Conservation (phyloP, 64 coral and sea anemone genomes). For the Dendronephthya gigantea region DNA sequence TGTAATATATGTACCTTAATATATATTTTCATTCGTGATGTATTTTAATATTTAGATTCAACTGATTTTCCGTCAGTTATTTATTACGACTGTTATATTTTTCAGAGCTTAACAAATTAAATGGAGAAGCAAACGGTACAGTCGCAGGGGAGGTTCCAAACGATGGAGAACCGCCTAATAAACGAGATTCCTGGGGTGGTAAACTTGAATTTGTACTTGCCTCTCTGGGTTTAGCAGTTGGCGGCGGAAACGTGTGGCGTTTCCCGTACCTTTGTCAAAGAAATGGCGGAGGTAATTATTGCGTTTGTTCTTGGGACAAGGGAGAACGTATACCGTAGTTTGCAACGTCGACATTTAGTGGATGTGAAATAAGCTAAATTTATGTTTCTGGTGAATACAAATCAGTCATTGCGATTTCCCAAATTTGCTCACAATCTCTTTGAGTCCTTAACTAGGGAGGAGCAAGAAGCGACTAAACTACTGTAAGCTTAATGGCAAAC, state of each 20-base stretch:
- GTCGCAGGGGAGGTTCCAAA: not conserved
- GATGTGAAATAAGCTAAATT: too few species aligned
- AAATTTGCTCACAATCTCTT: too few species aligned
- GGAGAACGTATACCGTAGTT: not conserved
- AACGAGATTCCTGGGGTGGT: not conserved
- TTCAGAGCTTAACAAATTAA: not conserved
- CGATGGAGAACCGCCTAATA: not conserved
- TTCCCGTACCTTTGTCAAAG: constrained; percentile 8
- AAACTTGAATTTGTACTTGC: constrained; percentile 6
- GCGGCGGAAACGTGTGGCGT: not conserved
- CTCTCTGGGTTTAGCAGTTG: constrained; percentile 1
- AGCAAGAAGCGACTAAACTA: too few species aligned
- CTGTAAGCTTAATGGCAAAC: too few species aligned
- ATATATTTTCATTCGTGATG: too few species aligned
- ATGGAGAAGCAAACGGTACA: not conserved
- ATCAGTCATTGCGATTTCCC: too few species aligned
- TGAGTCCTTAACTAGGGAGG: too few species aligned
- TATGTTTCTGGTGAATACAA: too few species aligned
- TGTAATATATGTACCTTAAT: too few species aligned
- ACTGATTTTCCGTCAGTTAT: too few species aligned
- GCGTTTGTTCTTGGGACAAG: not conserved
- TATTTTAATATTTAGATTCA: too few species aligned
- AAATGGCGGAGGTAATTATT: not conserved
- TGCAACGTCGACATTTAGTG: too few species aligned
- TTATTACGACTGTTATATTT: not conserved